Conservation (phyloP, 2,888 invertebrate genomes). For the Sinopyrophorus schimmeli region DNA sequence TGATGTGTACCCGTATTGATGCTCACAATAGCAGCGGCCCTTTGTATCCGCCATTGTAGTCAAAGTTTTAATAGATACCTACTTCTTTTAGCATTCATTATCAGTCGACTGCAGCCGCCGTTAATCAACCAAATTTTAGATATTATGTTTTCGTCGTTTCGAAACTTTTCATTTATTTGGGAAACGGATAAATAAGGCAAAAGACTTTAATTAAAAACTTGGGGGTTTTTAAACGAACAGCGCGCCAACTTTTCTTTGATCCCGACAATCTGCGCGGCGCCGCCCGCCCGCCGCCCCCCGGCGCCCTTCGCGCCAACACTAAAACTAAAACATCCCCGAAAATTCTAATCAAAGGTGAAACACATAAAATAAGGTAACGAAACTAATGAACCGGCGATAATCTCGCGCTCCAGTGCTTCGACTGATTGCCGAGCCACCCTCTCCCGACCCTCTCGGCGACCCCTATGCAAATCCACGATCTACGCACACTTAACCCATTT, state of each 20-base stretch:
- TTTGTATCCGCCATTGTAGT: conserved; percentile 50
- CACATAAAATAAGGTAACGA: conserved; percentile 20
- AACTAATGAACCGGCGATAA: conserved; percentile 33
- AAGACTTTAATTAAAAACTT: conserved; percentile 33
- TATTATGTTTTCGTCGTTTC: conserved; percentile 48
- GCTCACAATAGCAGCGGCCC: conserved; percentile 48
- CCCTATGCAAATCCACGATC: too few relatives aligned
- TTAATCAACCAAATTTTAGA: conserved; percentile 55
- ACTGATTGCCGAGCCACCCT: too few relatives aligned
- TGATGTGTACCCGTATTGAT: conserved; percentile 56
- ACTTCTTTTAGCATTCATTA: conserved; percentile 56
- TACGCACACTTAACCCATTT: too few relatives aligned
- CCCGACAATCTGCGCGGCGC: too few relatives aligned
- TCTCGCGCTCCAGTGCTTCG: conserved; percentile 36
- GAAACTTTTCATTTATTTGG: conserved; percentile 49
- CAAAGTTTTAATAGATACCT: conserved; percentile 58
- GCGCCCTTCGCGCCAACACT: too few relatives aligned
- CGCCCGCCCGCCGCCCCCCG: too few relatives aligned
- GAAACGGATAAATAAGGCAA: conserved; percentile 51
- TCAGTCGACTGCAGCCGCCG: conserved; percentile 50
- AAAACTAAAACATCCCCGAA: too few relatives aligned
- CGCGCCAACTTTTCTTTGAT: conserved; percentile 21
- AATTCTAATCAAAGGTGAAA: conserved; percentile 21
- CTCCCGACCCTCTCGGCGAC: too few relatives aligned
- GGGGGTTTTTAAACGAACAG: conserved; percentile 24